phyloP scores from a whole-genome alignment of 37 sponge, comb jelly and placozoan genomes.

The Agelas oroides region DNA sequence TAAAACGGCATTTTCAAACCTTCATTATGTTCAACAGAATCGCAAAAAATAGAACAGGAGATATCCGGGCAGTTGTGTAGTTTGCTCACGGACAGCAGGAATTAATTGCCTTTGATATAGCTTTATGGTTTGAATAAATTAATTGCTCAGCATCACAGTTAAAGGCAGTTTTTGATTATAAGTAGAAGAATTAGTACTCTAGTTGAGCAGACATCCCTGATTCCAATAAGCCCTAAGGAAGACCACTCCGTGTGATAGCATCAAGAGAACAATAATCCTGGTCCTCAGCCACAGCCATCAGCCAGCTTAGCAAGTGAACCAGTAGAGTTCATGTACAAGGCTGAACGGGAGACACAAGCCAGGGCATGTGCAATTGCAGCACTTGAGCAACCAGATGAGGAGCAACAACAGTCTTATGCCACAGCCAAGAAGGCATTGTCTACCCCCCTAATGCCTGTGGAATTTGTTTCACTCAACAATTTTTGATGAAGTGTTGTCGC shows the following conservation, averaged over 20 bases:
- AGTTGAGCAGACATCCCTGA: constrained; percentile 27
- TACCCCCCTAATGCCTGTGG: neutral
- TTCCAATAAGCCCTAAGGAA: constrained; percentile 16
- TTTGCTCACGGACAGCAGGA: no score
- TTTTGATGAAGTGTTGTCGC: constrained; percentile 56
- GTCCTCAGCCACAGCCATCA: neutral
- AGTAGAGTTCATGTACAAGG: no score
- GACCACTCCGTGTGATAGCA: constrained; percentile 42
- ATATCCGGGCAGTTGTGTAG: no score
- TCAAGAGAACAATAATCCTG: constrained; percentile 16
- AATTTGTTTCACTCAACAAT: constrained; percentile 33
- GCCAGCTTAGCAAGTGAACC: no score
- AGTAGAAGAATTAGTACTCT: no score
- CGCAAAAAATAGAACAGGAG: no score
- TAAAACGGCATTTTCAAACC: no score
- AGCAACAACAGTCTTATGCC: constrained; percentile 18
- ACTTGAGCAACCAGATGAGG: neutral
- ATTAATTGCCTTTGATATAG: no score
- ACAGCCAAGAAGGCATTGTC: neutral
- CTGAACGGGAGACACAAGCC: neutral
- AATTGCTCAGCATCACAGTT: no score
- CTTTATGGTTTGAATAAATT: no score
- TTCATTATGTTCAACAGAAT: no score
- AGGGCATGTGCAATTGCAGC: constrained; percentile 42
- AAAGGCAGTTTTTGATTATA: no score